Base-by-base conservation (phyloP, 2,797 vertebrate genomes). In the Sebastes itinus region DNA sequence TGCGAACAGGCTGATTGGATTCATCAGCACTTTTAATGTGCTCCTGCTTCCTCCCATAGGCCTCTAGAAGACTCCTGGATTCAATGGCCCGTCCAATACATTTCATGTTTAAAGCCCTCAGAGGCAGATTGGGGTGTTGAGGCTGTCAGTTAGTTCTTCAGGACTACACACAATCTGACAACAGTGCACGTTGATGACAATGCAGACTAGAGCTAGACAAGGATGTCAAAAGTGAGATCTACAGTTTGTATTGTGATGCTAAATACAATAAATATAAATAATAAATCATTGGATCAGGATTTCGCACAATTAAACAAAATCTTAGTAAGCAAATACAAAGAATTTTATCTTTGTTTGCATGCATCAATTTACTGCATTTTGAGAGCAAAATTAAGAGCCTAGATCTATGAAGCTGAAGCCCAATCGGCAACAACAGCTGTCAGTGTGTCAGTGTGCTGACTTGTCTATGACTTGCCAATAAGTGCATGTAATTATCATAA, bases 1-100 rank as follows among this genome's bases (percentile, higher is more conserved):
- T 94, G 93, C 54, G 42, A 94, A 93, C 89, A 87, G 87, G 61
- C 92, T 93, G 94, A 95, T 93, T 95, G 94, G 93, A 94, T 93
- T 94, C 93, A 94, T 94, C 92, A 89, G 87, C 83, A 85, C 90
- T 92, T 92, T 92, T 91, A 95, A 92, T 94, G 89, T 80, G 85
- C 80, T 89, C 86, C 88, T 71, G 83, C 87, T 89, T 88, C 84
- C 88, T 89, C 90, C 90, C 87, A 88, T 28, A 65, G 89, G 86
- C 90, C 81, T 80, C 72, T 6, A 77, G 68, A 78, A 81, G 85
- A 80, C 82, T 89, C 65, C 81, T 71, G 87, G 75, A 91, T 90
- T 85, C 92, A 88, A 86, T 80, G 84, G 87, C 72, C 84, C 86
- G 66, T 75, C 78, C 80, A 79, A 78, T 69, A 73, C 69, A 20